Base-by-base conservation (phyloP, 2,797 vertebrate species). In the Uromys caudimaculatus region DNA sequence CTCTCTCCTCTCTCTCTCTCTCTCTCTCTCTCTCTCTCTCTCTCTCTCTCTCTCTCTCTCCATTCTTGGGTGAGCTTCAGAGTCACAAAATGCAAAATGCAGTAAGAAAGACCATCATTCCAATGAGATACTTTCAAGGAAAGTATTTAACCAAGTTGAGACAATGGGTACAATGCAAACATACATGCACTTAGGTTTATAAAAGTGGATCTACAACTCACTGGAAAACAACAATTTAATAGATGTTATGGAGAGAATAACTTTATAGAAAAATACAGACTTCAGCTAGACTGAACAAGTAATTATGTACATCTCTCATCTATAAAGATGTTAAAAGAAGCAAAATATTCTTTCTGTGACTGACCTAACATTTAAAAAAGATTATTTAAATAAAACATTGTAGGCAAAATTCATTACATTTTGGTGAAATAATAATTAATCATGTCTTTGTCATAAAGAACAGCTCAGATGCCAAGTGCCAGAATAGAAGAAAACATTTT, bases 401-500 rank as follows among this genome's bases (percentile, higher is more conserved):
- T 24, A 60, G 14, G 8, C 17, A 81, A 93, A 93, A 90, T 93
- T 71, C 69, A n/a, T 94, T 38, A 79, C 1, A 76, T 21, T 38
- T 81, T 52, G n/a, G 73, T 85, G 9, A 47, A 41, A 86, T 35
- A 67, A 90, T 44, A 89, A 52, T 1, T 62, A 86, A 54, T 1
- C 2, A 82, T 52, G 41, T 84, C 9, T 91, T 92, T 73, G 32
- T 41, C 11, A 69, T 41, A 60, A 93, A 58, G 17, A 56, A 67
- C 1, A 87, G 21, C 27, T 17, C 7, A 50, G 24, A 56, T 44
- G 10, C 78, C 3, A 81, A 93, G 3, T 67, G 0, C 35, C 19
- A 77, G 89, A 83, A 54, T 69, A 60, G 29, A 84, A 44, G 27
- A 89, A 93, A 90, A 69, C 54, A 79, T 76, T 27, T 95, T 10